Conservation (phyloP, 2,797 vertebrate genomes). For the Protosalanx chinensis region DNA sequence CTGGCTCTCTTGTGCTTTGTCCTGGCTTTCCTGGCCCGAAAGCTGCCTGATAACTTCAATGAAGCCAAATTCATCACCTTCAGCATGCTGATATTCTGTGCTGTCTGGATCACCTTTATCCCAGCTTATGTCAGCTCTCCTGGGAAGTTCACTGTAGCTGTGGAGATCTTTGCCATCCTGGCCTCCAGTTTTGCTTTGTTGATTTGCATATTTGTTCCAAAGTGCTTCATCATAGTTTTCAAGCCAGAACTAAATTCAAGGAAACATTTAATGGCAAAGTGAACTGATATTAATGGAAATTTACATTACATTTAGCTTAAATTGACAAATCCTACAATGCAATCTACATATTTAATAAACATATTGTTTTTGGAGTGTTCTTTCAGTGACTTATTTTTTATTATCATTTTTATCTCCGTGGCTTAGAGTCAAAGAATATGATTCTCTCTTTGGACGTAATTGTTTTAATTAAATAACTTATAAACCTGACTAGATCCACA, state of each 20-base stretch:
- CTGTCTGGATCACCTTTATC: slow-evolving; percentile 38
- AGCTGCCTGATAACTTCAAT: slow-evolving; percentile 56
- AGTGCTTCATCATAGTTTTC: slow-evolving; percentile 17
- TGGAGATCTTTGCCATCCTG: slow-evolving; percentile 48
- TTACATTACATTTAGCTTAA: no score
- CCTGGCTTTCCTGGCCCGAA: slow-evolving; percentile 56
- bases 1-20: slow-evolving; percentile 55
- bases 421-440: no score
- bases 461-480: no score
- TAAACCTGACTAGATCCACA: no score
- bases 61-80: slow-evolving; percentile 61
- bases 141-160: slow-evolving; percentile 54
- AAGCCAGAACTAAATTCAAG: slow-evolving; percentile 34
- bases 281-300: background rate
- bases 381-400: no score
- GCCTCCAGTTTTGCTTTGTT: slow-evolving; percentile 35
- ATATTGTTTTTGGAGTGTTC: no score
- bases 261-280: slow-evolving; percentile 24
- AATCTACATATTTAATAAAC: no score
- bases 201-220: slow-evolving; percentile 33
- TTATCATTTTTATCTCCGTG: no score
- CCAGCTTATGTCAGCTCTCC: slow-evolving; percentile 54
- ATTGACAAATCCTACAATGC: no score
- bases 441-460: no score
- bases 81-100: slow-evolving; percentile 61